phyloP scores from a whole-genome alignment of 2,797 vertebrate species.

The Pseudomugil tenellus region DNA sequence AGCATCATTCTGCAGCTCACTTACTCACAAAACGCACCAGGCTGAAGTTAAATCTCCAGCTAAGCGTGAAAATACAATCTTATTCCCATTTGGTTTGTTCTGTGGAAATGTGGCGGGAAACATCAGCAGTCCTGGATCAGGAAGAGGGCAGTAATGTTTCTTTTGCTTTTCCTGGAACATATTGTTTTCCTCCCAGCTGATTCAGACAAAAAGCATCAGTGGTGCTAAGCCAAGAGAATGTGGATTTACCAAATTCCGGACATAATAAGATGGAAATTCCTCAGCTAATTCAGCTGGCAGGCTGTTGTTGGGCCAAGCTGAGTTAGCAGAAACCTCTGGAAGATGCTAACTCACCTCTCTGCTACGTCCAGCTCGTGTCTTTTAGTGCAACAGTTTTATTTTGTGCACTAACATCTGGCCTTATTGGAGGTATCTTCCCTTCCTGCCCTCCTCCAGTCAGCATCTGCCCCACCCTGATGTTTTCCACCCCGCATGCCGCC shows the following conservation, averaged over 20 bases:
- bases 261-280: slow-evolving; percentile 77
- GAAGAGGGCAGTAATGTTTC: slow-evolving; percentile 2
- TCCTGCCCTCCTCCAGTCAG: not conserved
- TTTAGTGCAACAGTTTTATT: not conserved
- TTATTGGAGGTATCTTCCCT: not conserved
- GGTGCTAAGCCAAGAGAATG: slow-evolving; percentile 70
- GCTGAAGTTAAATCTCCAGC: not conserved
- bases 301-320: slow-evolving; percentile 33
- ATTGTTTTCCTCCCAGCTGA: slow-evolving; percentile 40
- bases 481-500: too few relatives aligned
- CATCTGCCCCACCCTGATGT: not conserved
- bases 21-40: not conserved
- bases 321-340: too few relatives aligned
- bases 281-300: slow-evolving; percentile 75
- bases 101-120: too few relatives aligned
- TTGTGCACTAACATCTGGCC: not conserved
- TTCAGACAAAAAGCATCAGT: slow-evolving; percentile 54
- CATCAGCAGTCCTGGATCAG: not conserved
- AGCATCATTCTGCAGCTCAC: slow-evolving; percentile 10
- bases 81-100: too few relatives aligned
- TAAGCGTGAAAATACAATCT: not conserved
- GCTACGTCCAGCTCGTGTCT: not conserved
- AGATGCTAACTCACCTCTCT: slow-evolving; percentile 5
- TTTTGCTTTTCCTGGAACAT: slow-evolving; percentile 9
- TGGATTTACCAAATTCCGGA: slow-evolving; percentile 74